Base-by-base conservation (phyloP, 2,797 vertebrate genomes). In the Chrosomus eos region DNA sequence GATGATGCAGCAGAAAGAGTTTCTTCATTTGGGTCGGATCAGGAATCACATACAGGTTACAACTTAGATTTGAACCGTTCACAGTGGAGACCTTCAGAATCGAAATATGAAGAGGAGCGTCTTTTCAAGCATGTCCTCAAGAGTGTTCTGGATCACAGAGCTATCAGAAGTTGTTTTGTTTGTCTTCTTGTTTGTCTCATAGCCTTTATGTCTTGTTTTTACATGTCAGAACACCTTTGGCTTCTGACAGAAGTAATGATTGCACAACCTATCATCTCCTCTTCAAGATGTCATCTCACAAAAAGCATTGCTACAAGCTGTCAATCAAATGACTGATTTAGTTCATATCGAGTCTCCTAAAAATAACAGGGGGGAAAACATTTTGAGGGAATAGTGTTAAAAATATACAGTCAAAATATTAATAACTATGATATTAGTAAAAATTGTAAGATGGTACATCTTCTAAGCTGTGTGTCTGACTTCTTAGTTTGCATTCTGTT, bases 61-160 rank as follows among this genome's bases (percentile, higher is more conserved):
- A 3, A 3, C 58, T 82, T 16, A 51, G 16, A 43, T 38, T 60
- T 40, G 9, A n/a, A 23, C 71, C n/a, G 4, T 45, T 75, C 11
- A 36, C 73, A 1, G 4, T 28, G 38, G 19, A 3, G 38, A 21
- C n/a, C 26, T 55, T 81, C 9, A 67, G 23, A 48, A 83, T 66
- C 16, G 0, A 83, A 83, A 53, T 26, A 11, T 21, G 33, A 83
- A 18, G 60, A 75, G 21, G 14, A 53, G 71, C 43, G 9, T 68
- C 21, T 80, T 80, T 80, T 21, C 21, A 18, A 55, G 23, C 64
- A 48, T 8, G 13, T 68, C 43, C 43, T 80, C 26, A 51, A 31
- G 31, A 80, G 60, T 67, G 26, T 67, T 80, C 21, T 80, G 73
- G 45, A 83, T 58, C 82, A 77, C n/a, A 78, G n/a, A 31, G 58